Evolutionary conservation across 2,113 vertebrate species (phyloP), one percentile per base, ranked within the genome.

Genomic region (Etheostoma cragini): DNA sequence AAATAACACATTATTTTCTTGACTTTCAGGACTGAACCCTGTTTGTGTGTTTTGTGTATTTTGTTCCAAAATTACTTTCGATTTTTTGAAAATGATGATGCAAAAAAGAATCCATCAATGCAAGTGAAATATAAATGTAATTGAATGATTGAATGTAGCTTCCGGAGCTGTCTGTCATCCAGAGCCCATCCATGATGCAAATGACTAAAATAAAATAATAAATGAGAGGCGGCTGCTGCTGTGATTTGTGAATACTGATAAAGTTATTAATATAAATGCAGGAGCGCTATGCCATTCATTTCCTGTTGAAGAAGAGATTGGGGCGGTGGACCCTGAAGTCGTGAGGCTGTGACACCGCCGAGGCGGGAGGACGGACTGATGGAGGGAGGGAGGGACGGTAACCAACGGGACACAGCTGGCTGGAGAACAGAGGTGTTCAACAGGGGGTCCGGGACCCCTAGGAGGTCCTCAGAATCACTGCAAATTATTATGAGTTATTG

Each of bases 181-280:
- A 66, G 42, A n/a, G 21, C 61, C 68, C 45, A 72, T 84, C 67
- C 42, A 15, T 77, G 85, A 82, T 81, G 81, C 62, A 86, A 85
- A 86, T 75, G 58, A 62, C 62, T 76, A 13, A 30, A 30, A 30
- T 30, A 30, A 30, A 30, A 30, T 88, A 83, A 85, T 87, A 76
- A 90, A 89, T 78, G 83, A 76, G 76, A 89, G 82, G 82, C 79
- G 73, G 49, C 72, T 73, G 68, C 66, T 72, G 64, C 66, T 72
- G 64, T 80, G 88, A 91, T 90, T 83, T 81, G 80, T 88, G 86
- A 89, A 88, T 91, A 91, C 82, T 84, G 90, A 93, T 87, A 87
- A 84, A 88, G 87, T 81, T 90, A 88, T 91, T 90, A 90, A 90
- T 93, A 91, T 90, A 88, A 91, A 91, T 90, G 88, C 74, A 76